These are phyloP conservation scores for Dicerorhinus sumatrensis DNA, from an alignment of 2,113 vertebrate species.

Conservation along the genomic window DNA sequence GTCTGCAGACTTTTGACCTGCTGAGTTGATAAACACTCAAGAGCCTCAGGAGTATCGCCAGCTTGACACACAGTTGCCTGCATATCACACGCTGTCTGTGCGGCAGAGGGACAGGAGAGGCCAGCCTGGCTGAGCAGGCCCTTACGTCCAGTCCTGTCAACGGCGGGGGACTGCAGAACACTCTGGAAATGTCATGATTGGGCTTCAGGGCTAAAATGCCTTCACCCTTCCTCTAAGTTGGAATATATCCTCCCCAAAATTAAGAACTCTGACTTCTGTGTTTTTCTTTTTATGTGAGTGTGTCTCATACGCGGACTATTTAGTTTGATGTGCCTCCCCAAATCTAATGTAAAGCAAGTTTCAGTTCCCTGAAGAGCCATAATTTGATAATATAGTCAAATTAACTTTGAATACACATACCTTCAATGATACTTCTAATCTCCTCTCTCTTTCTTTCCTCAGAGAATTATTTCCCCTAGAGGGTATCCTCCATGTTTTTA, in stretches of 20 bases:
- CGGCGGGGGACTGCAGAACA: constrained; percentile 74
- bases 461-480: neutral
- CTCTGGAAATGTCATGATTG: constrained; percentile 74
- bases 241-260: constrained; percentile 80
- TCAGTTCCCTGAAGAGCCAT: constrained; percentile 52
- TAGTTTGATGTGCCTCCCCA: constrained; percentile 45
- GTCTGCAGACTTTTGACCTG: constrained; percentile 96
- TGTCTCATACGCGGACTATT: constrained; percentile 70
- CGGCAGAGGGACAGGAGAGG: constrained; percentile 76
- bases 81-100: constrained; percentile 54
- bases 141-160: constrained; percentile 73
- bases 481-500: neutral
- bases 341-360: constrained; percentile 59
- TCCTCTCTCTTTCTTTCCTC: neutral
- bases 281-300: constrained; percentile 74
- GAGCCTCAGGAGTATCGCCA: constrained; percentile 81
- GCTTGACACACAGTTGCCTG: constrained; percentile 67
- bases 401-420: constrained; percentile 31
- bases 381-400: neutral
- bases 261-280: constrained; percentile 66
- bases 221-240: constrained; percentile 74
- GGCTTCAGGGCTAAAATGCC: constrained; percentile 77
- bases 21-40: constrained; percentile 91
- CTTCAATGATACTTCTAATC: neutral
- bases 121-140: constrained; percentile 65